These are phyloP conservation scores for Tenthredo notha DNA, from an alignment of 2,888 invertebrate genomes.

Conservation along the genomic window DNA sequence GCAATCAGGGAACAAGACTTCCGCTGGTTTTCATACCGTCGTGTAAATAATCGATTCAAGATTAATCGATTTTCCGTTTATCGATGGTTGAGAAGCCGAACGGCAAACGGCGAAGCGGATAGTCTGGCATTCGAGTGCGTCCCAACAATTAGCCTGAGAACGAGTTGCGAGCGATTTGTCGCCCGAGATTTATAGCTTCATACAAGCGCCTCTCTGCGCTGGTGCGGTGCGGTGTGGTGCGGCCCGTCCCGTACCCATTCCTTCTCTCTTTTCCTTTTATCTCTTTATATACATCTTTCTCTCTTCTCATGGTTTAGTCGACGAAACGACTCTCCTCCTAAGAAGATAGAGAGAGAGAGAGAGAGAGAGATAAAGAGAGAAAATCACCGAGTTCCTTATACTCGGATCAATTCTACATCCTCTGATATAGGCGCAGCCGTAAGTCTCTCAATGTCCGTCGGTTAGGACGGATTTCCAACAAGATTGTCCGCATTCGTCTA, in stretches of 20 bases:
- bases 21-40: not conserved
- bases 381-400: conserved; percentile 38
- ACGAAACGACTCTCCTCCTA: not conserved
- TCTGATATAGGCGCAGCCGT: conserved; percentile 20
- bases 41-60: conserved; percentile 34
- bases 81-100: conserved; percentile 4
- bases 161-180: conserved; percentile 71
- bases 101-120: not conserved
- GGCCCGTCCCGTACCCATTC: not conserved
- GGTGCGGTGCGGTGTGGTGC: too few relatives aligned
- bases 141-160: conserved; percentile 73
- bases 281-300: not conserved
- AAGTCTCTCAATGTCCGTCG: conserved; percentile 42
- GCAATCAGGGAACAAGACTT: not conserved
- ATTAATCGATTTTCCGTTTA: conserved; percentile 38
- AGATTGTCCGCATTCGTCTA: conserved; percentile 44
- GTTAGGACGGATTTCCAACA: conserved; percentile 37
- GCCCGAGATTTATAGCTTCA: conserved; percentile 73
- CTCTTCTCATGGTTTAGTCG: not conserved
- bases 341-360: not conserved
- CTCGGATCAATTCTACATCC: conserved; percentile 46
- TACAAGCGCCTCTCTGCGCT: conserved; percentile 63
- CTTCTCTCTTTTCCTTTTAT: conserved; percentile 7
- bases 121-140: conserved; percentile 66
- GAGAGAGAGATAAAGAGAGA: not conserved